Evolutionary conservation across 2,797 vertebrate genomes (phyloP).

Genomic region (Brachymystax lenok): DNA sequence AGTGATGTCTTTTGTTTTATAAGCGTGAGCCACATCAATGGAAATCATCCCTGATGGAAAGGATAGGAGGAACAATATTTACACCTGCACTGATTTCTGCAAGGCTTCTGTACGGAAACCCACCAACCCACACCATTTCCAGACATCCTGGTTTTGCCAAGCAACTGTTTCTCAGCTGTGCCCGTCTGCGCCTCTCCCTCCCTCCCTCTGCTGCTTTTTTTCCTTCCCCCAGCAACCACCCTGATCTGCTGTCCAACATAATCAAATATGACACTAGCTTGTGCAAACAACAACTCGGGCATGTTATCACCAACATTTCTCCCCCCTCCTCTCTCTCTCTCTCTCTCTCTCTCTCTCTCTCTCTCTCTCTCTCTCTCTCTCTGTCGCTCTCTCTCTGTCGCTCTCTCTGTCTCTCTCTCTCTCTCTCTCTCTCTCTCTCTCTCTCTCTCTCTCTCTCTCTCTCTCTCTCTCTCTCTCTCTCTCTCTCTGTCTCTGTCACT

Average conservation of each 20-base stretch:
- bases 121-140: neutral
- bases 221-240: constrained; percentile 17
- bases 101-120: neutral
- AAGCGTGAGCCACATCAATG: neutral
- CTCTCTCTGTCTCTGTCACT: neutral
- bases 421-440: neutral
- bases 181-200: constrained; percentile 5
- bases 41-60: neutral
- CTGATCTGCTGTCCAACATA: constrained; percentile 50
- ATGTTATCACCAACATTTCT: constrained; percentile 20
- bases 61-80: neutral
- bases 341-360: neutral
- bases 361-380: too few species aligned
- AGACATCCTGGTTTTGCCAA: constrained; percentile 8
- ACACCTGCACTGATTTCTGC: neutral
- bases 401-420: neutral
- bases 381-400: too few species aligned
- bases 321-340: neutral
- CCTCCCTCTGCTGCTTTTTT: constrained; percentile 16
- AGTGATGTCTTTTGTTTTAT: neutral
- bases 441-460: neutral
- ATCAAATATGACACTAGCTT: constrained; percentile 60
- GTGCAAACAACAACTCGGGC: constrained; percentile 54
- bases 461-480: neutral
- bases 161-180: constrained; percentile 11